Conservation (phyloP, 2,888 invertebrate genomes). For the Syrista parreyssii region DNA sequence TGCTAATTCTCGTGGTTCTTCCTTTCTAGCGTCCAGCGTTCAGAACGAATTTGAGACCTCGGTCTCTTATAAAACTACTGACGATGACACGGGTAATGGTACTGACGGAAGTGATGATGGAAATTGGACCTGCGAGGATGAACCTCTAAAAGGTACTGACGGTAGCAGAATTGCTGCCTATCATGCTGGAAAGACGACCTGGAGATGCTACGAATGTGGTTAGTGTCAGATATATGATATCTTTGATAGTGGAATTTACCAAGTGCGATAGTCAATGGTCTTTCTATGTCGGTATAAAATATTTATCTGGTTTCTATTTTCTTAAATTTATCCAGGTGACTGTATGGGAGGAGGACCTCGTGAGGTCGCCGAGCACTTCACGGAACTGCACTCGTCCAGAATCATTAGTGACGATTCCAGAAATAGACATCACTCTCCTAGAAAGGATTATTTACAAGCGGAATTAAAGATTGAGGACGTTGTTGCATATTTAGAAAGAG, state of each 20-base stretch:
- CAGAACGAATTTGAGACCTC: conserved; percentile 64
- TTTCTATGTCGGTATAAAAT: background rate
- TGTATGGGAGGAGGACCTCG: conserved; percentile 58
- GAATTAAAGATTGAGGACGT: conserved; percentile 58
- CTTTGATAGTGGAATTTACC: background rate
- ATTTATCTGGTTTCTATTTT: background rate
- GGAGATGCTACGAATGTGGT: conserved; percentile 64
- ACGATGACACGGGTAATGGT: conserved; percentile 59
- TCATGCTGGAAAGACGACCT: conserved; percentile 58
- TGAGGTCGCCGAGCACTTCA: conserved; percentile 60
- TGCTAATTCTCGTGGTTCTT: background rate
- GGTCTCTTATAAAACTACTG: conserved; percentile 54
- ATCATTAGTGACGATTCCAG: conserved; percentile 49
- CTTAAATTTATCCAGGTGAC: conserved; percentile 45
- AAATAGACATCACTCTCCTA: conserved; percentile 44
- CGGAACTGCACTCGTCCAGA: conserved; percentile 57
- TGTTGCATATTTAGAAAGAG: conserved; percentile 55
- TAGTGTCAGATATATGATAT: conserved; percentile 23
- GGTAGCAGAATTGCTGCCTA: conserved; percentile 63
- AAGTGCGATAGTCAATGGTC: background rate
- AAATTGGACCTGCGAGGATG: conserved; percentile 63
- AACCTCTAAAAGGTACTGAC: conserved; percentile 60
- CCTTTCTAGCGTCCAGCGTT: conserved; percentile 57
- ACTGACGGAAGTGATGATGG: conserved; percentile 60
- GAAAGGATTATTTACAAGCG: conserved; percentile 54